Percentiles rank a stretch among this genome's conserved stretches.
phyloP scores from a whole-genome alignment of 2,797 vertebrate species.

The Parauchenoglanis ngamensis region DNA sequence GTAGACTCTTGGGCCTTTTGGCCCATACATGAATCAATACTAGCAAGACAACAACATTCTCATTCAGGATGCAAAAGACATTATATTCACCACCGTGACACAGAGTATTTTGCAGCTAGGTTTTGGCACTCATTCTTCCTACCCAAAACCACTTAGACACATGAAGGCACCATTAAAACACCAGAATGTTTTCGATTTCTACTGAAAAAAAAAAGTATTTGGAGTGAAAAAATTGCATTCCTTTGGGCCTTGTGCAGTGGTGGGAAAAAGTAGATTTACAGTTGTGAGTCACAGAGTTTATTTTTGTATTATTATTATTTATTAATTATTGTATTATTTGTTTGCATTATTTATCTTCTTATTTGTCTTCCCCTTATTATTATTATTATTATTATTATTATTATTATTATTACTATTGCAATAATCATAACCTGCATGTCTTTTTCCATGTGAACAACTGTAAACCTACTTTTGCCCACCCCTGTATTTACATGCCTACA shows the following conservation, averaged over 20 bases:
- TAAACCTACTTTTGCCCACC: too few relatives aligned
- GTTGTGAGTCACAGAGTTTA: too few relatives aligned
- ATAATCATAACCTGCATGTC: too few relatives aligned
- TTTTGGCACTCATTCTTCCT: neutral
- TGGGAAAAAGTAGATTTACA: too few relatives aligned
- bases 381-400: too few relatives aligned
- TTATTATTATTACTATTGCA: too few relatives aligned
- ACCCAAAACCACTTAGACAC: neutral
- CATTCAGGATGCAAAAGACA: conserved; percentile 17
- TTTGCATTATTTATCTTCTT: too few relatives aligned
- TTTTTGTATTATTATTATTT: too few relatives aligned
- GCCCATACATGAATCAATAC: conserved; percentile 1
- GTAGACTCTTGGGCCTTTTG: neutral
- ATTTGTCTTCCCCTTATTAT: too few relatives aligned
- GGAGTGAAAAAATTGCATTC: neutral
- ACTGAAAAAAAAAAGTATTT: neutral
- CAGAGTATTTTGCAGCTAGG: neutral
- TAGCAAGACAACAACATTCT: neutral
- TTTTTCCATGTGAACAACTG: neutral
- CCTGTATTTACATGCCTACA: neutral
- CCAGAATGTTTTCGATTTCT: neutral
- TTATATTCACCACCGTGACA: neutral
- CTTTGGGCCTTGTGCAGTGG: neutral
- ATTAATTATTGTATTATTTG: too few relatives aligned
- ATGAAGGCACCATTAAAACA: neutral